These are phyloP conservation scores for Aphidius colemani DNA, from an alignment of 2,888 invertebrate species.

Conservation along the genomic window DNA sequence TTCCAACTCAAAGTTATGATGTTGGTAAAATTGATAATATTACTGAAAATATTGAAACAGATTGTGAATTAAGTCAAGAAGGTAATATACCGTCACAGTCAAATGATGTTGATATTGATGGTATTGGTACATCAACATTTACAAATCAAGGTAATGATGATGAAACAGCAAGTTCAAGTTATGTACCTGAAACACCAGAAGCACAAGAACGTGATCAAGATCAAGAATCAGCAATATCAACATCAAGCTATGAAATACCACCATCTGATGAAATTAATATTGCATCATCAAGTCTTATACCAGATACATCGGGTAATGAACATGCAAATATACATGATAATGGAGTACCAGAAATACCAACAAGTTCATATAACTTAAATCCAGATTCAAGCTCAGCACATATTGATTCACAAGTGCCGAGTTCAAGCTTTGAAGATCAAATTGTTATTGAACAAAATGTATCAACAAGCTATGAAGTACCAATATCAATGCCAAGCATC, in stretches of 20 bases:
- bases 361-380: conserved; percentile 54
- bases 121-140: conserved; percentile 25
- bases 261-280: conserved; percentile 57
- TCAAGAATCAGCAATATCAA: conserved; percentile 58
- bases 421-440: conserved; percentile 54
- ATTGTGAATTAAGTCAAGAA: conserved; percentile 50
- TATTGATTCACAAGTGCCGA: conserved; percentile 47
- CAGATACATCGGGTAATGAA: conserved; percentile 50
- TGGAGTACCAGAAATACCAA: conserved; percentile 55
- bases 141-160: conserved; percentile 55
- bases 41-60: conserved; percentile 48
- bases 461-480: conserved; percentile 54
- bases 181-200: conserved; percentile 57
- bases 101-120: conserved; percentile 50
- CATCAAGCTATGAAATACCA: conserved; percentile 57
- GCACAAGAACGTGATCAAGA: conserved; percentile 57
- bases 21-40: conserved; percentile 50
- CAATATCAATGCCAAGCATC: conserved; percentile 53
- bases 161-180: conserved; percentile 57
- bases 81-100: conserved; percentile 55
- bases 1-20: conserved; percentile 56
- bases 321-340: conserved; percentile 55
- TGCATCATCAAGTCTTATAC: conserved; percentile 52
- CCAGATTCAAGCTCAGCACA: conserved; percentile 54
- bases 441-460: conserved; percentile 54